Percentiles rank a stretch among this genome's conserved stretches.
These are phyloP conservation scores for Anolis apletophallus DNA, from an alignment of 2,797 vertebrate species.

Conservation along the genomic window DNA sequence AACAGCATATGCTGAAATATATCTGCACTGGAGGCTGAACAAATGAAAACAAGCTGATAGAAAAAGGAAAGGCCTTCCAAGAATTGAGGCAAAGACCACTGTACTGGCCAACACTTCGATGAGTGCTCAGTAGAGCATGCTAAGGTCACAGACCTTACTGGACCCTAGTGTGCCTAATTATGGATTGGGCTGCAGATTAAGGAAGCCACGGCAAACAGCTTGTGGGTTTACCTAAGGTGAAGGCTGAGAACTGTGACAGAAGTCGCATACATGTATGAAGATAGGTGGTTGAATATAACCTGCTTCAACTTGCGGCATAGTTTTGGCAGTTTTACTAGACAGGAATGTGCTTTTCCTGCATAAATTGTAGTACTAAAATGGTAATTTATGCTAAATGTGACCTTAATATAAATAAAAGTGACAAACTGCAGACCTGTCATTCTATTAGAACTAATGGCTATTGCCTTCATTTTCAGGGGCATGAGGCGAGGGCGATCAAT, in stretches of 20 bases:
- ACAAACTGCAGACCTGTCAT: not conserved
- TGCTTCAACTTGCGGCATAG: not conserved
- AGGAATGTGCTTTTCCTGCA: not conserved
- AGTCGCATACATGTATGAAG: slow-evolving; percentile 40
- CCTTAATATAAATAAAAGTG: not conserved
- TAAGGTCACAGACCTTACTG: not conserved
- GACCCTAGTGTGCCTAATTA: not conserved
- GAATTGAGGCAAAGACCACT: not conserved
- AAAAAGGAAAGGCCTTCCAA: not conserved
- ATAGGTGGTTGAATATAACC: slow-evolving; percentile 12
- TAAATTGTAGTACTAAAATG: not conserved
- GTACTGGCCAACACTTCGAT: too few species aligned
- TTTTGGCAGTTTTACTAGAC: not conserved
- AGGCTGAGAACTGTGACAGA: slow-evolving; percentile 48
- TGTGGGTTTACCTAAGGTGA: not conserved
- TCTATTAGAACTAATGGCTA: not conserved
- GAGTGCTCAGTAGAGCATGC: not conserved
- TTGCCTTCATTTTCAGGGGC: not conserved
- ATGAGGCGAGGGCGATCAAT: not conserved
- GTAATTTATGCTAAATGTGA: not conserved
- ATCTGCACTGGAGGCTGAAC: not conserved
- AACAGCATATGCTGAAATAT: slow-evolving; percentile 13
- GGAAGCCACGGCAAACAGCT: slow-evolving; percentile 19
- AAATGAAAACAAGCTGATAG: slow-evolving; percentile 2
- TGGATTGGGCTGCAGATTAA: not conserved